A percentile compares a stretch with the other conserved stretches of the same genome.
phyloP scores from a whole-genome alignment of 2,113 vertebrate genomes.

The Larimichthys polyactis region DNA sequence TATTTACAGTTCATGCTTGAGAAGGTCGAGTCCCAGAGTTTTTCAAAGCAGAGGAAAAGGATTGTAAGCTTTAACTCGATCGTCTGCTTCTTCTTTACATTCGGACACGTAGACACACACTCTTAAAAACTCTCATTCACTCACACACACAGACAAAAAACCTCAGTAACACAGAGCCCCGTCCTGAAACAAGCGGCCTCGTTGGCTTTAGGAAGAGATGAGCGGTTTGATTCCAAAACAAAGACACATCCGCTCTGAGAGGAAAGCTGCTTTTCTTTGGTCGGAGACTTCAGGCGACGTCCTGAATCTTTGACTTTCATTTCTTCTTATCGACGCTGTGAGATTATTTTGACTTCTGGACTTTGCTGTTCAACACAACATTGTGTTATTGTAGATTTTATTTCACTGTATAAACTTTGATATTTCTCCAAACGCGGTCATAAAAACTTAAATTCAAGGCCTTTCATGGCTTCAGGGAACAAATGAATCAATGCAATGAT shows the following conservation, averaged over 20 bases:
- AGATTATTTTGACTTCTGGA: background rate
- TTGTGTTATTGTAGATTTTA: background rate
- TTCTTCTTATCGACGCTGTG: no score
- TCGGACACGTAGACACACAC: slow-evolving; percentile 24
- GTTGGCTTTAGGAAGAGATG: background rate
- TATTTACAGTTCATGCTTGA: slow-evolving; percentile 57
- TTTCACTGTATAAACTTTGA: background rate
- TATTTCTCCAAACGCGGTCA: background rate
- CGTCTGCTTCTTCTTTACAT: slow-evolving; percentile 34
- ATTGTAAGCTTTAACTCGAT: background rate
- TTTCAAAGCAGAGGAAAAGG: slow-evolving; percentile 42
- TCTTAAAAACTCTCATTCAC: background rate
- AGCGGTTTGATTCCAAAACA: slow-evolving; percentile 1
- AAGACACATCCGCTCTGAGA: slow-evolving; percentile 2
- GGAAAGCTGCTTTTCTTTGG: slow-evolving; percentile 18
- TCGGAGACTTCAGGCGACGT: background rate
- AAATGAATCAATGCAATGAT: background rate
- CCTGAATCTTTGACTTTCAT: background rate
- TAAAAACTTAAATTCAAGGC: background rate
- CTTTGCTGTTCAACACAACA: background rate
- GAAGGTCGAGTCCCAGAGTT: slow-evolving; percentile 54
- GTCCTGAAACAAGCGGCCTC: no score
- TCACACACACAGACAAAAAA: background rate
- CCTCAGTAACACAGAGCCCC: slow-evolving; percentile 15
- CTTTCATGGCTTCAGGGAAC: background rate